A percentile compares a stretch with the other conserved stretches of the same genome.
Evolutionary conservation across 2,113 vertebrate species (phyloP).

Genomic region (Misgurnus mizolepis): DNA sequence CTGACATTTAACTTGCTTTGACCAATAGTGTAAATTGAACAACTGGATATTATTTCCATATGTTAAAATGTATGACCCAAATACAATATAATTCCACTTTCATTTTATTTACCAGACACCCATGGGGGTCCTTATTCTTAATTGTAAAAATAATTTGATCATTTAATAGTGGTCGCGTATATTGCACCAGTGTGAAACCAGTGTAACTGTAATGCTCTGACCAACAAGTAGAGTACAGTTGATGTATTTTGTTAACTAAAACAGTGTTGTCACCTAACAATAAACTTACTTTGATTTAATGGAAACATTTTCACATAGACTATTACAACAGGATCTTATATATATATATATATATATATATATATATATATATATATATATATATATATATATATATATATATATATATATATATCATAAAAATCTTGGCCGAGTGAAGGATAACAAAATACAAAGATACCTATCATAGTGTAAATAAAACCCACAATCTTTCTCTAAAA

Average conservation of each 20-base stretch:
- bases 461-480: background rate
- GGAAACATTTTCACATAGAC: background rate
- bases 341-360: too few species aligned
- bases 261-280: conserved; percentile 15
- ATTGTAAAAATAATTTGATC: background rate
- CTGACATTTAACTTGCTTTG: background rate
- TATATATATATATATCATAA: background rate
- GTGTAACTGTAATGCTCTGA: conserved; percentile 16
- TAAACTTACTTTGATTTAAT: background rate
- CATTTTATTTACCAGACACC: too few species aligned
- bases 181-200: background rate
- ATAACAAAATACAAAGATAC: background rate
- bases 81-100: background rate
- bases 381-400: too few species aligned
- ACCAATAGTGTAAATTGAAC: background rate
- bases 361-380: too few species aligned
- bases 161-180: background rate
- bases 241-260: background rate
- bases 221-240: conserved; percentile 20
- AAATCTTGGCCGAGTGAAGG: background rate
- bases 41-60: background rate
- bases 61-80: too few species aligned
- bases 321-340: background rate
- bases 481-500: background rate
- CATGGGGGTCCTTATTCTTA: background rate